These are phyloP conservation scores for Hemicentrotus pulcherrimus DNA, from an alignment of 35 echinoderm and acorn worm genomes.

Conservation along the genomic window DNA sequence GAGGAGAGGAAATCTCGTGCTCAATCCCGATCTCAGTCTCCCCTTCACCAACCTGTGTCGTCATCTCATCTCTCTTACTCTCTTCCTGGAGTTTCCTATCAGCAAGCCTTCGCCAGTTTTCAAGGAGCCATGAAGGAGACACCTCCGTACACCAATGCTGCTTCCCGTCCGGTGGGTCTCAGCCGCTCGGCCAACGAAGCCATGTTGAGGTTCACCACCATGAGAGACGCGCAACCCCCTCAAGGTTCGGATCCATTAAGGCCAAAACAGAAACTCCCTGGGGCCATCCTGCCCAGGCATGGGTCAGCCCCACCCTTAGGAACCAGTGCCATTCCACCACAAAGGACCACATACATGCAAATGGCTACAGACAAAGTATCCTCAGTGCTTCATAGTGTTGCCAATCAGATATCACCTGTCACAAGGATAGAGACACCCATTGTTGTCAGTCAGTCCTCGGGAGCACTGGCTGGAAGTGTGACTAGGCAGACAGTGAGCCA, in stretches of 20 bases:
- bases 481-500: slow-evolving; percentile 81
- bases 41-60: slow-evolving; percentile 25
- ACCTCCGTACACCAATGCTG: not conserved
- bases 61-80: not conserved
- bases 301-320: not conserved
- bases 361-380: slow-evolving; percentile 22
- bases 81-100: not conserved
- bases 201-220: slow-evolving; percentile 21
- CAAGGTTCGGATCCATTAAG: not conserved
- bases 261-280: not conserved
- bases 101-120: not conserved
- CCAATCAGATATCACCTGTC: slow-evolving; percentile 16
- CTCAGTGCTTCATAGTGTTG: not conserved
- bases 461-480: slow-evolving; percentile 48
- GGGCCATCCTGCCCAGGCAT: not conserved
- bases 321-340: not conserved
- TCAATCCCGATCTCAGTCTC: slow-evolving; percentile 46
- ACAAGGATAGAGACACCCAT: not conserved
- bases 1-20: slow-evolving; percentile 84
- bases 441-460: not conserved
- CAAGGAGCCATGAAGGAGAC: not conserved
- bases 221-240: not conserved
- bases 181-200: slow-evolving; percentile 36
- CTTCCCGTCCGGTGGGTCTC: not conserved
- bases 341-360: slow-evolving; percentile 25